Percentiles rank a stretch among this genome's conserved stretches.
These are phyloP conservation scores for Sparidentex hasta DNA, from an alignment of 2,797 vertebrate species.

Conservation along the genomic window DNA sequence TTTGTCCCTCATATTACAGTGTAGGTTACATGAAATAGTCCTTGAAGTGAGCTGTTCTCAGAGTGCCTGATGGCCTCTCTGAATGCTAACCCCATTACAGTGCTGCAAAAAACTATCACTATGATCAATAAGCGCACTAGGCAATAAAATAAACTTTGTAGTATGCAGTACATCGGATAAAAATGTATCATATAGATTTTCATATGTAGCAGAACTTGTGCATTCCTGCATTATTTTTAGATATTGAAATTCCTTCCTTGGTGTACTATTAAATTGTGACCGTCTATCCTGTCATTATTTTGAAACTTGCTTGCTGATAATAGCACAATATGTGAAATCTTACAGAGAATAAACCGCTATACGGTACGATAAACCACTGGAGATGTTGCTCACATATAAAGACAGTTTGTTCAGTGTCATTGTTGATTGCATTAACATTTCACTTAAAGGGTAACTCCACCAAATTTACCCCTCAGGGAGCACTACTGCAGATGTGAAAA, in stretches of 20 bases:
- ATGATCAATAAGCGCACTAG: constrained; percentile 21
- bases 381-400: background rate
- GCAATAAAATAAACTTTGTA: constrained; percentile 13
- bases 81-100: constrained; percentile 38
- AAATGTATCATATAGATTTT: background rate
- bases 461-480: too few relatives aligned
- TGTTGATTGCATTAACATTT: background rate
- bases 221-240: background rate
- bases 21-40: constrained; percentile 39
- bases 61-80: constrained; percentile 28
- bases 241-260: background rate
- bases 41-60: constrained; percentile 33
- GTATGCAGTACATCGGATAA: background rate
- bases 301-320: background rate
- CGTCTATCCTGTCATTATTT: background rate
- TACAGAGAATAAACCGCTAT: too few relatives aligned
- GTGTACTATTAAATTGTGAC: background rate
- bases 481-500: too few relatives aligned
- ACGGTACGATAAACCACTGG: background rate
- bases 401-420: background rate
- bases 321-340: background rate
- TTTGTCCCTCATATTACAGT: constrained; percentile 59
- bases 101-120: background rate
- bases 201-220: background rate
- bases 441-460: background rate